Base-by-base conservation (phyloP, 2,888 invertebrate genomes). In the Prenolepis imparis region DNA sequence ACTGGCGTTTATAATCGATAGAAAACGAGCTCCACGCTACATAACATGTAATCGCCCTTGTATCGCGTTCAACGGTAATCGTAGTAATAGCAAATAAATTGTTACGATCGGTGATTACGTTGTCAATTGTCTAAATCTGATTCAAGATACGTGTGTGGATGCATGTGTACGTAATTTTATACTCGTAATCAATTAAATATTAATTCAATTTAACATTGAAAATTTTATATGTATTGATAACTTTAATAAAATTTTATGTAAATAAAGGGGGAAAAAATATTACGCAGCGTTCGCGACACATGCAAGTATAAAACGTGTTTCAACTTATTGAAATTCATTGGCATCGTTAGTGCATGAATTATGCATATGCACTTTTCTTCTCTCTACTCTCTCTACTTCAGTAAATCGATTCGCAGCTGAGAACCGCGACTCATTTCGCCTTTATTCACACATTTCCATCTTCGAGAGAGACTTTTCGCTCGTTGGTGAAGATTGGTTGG, bases 21-120 rank as follows among this genome's bases (percentile, higher is more conserved):
- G 86, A 83, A 83, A 81, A 81, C 63, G 57, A 88, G 73, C 75
- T 74, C 12, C n/a, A 12, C 8, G 3, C 24, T 24, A 52, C n/a
- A 70, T 67, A 85, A 83, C 81, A 73, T 41, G 61, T 81, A 82
- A 77, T 82, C 68, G 78, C 55, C 15, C 82, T 75, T 72, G 80
- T 63, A 84, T 44, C 55, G 64, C 64, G 48, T 83, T 88, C 84
- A 88, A 88, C 80, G 83, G 83, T 88, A 84, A 88, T 89, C 78
- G 82, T 66, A 81, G 70, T 86, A 84, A 88, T 86, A 74, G 83
- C 61, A 81, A 88, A 88, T 89, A 89, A 89, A 84, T 84, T 83
- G 77, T 44, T 48, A 9, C 55, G 67, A 77, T 68, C 57, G 36
- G 57, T 52, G 24, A 52, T 74, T 55, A 55, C 36, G 36, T 52